Conservation (phyloP, 2,888 invertebrate species). For the Thalpophila matura region DNA sequence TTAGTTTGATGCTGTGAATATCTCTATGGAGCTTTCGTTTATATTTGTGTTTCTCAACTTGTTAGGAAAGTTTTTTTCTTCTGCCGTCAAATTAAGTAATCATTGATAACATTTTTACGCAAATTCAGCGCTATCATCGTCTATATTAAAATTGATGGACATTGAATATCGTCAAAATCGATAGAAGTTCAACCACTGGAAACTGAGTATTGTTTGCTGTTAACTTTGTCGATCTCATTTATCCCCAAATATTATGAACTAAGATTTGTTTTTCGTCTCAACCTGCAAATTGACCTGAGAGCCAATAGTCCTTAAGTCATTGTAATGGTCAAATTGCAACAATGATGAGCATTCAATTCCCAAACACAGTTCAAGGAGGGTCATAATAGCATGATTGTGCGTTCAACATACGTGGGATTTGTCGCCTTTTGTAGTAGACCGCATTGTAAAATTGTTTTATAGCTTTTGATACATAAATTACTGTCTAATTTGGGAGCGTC, state of each 20-base stretch:
- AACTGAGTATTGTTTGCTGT: slow-evolving; percentile 4
- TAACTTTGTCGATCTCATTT: neutral
- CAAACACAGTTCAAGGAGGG: slow-evolving; percentile 60
- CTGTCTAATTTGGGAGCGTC: slow-evolving; percentile 59
- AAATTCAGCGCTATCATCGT: neutral
- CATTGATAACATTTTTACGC: neutral
- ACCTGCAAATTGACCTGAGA: slow-evolving; percentile 45
- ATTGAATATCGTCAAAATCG: no score
- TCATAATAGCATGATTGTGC: slow-evolving; percentile 66
- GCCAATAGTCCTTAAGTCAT: slow-evolving; percentile 46
- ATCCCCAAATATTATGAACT: slow-evolving; percentile 2
- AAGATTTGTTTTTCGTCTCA: slow-evolving; percentile 19
- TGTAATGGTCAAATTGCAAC: slow-evolving; percentile 57
- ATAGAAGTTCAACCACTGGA: neutral
- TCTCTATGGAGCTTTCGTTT: neutral
- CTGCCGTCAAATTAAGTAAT: neutral
- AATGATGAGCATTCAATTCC: slow-evolving; percentile 56
- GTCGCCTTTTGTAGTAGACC: slow-evolving; percentile 69
- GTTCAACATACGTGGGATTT: slow-evolving; percentile 59
- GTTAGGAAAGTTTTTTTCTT: neutral
- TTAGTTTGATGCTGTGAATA: slow-evolving; percentile 16
- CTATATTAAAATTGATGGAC: neutral
- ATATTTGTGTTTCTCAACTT: neutral
- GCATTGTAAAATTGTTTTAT: slow-evolving; percentile 71
- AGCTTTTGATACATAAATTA: slow-evolving; percentile 67